phyloP scores from a whole-genome alignment of 2,797 vertebrate genomes.

The Scomberomorus guttatus region DNA sequence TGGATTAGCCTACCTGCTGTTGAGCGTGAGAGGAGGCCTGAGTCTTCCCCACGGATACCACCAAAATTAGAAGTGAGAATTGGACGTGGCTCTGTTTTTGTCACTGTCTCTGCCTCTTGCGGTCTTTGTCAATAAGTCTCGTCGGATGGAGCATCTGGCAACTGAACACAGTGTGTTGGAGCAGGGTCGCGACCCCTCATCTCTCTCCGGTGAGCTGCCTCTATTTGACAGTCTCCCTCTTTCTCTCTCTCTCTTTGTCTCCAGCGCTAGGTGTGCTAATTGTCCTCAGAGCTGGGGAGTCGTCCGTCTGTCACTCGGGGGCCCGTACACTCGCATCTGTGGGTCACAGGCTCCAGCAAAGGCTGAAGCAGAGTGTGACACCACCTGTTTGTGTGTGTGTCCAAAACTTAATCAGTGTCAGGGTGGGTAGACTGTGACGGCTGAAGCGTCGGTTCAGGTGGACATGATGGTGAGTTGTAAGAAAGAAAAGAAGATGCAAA shows the following conservation, averaged over 20 bases:
- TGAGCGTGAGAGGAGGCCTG: constrained; percentile 23
- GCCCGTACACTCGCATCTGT: constrained; percentile 36
- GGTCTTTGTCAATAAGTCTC: constrained; percentile 30
- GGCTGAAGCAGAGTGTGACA: constrained; percentile 47
- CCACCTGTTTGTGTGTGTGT: constrained; percentile 32
- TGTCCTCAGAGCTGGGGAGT: constrained; percentile 53
- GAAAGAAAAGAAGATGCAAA: constrained; percentile 3
- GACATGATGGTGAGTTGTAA: constrained; percentile 12
- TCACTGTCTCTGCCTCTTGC: constrained; percentile 13
- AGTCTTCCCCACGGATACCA: constrained; percentile 44
- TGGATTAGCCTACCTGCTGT: constrained; percentile 36
- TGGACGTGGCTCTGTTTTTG: constrained; percentile 19
- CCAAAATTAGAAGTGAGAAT: constrained; percentile 61
- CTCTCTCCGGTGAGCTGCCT: constrained; percentile 64
- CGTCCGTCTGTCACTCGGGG: constrained; percentile 59
- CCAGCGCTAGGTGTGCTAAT: constrained; percentile 54
- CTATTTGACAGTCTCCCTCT: constrained; percentile 34
- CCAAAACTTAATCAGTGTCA: constrained; percentile 43
- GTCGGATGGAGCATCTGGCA: constrained; percentile 31
- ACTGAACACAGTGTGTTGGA: constrained; percentile 36
- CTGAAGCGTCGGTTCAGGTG: constrained; percentile 12
- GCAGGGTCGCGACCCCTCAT: constrained; percentile 47
- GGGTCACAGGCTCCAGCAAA: constrained; percentile 53
- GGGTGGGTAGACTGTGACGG: constrained; percentile 1
- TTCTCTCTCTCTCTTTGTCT: constrained; percentile 36